Evolutionary conservation across 2,797 vertebrate genomes (phyloP), one percentile per base, ranked within the genome.

Genomic region (Microchirus variegatus): DNA sequence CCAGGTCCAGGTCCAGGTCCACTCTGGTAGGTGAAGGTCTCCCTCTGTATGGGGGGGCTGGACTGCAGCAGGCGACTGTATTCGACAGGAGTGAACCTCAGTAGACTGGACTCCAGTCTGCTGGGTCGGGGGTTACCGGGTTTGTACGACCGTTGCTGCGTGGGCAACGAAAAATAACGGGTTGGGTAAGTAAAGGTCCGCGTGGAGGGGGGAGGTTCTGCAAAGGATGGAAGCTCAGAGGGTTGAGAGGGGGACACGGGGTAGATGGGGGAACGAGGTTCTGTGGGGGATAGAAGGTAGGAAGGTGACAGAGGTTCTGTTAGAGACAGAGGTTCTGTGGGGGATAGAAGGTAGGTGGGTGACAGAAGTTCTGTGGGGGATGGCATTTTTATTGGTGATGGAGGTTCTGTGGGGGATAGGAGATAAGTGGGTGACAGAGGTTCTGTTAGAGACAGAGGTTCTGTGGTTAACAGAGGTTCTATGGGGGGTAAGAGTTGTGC

Each of bases 51-150:
- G 13, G 75, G 10, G 18, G 69, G 26, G 63, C 13, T 80, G 70
- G 76, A 67, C 17, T 80, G 26, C 53, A 94, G 85, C 63, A 75
- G 74, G 40, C 74, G 88, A 64, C 85, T 93, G 88, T 94, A 94
- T 79, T 94, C 70, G 8, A 85, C 36, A 48, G 92, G 93, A 58
- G 84, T 87, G 78, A 81, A 94, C 48, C 43, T 89, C 43, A 94
- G 86, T 66, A 94, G 81, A 78, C 92, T 93, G 57, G 78, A 78
- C n/a, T 85, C 85, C 38, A 94, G 69, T 59, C 93, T 89, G 75
- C 93, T 94, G 40, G 81, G 75, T 7, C 76, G 78, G 58, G 75
- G 83, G 19, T 82, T 78, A 42, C 17, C 72, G 3, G 70, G 12
- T 16, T 1, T 81, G 16, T 66, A 84, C 0, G 78, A 86, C 78